These are phyloP conservation scores for Helicoverpa armigera DNA, from an alignment of 1,140 invertebrate genomes.

Conservation along the genomic window DNA sequence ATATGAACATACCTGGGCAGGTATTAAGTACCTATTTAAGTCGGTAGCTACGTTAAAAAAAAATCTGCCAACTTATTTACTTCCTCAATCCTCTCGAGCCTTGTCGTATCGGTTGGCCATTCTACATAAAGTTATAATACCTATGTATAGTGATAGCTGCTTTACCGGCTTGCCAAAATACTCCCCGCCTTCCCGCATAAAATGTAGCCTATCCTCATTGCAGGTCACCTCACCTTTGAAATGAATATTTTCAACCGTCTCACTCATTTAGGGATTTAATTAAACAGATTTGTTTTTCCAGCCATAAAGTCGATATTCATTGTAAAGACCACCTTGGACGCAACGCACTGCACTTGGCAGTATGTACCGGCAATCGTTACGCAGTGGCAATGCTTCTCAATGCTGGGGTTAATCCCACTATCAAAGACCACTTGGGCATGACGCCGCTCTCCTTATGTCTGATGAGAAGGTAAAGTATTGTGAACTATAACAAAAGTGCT, in stretches of 20 bases:
- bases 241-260: too few species aligned
- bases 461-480: constrained; percentile 73
- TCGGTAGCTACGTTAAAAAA: too few species aligned
- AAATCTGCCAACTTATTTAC: too few species aligned
- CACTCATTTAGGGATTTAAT: background rate
- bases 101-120: too few species aligned
- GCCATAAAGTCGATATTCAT: constrained; percentile 8
- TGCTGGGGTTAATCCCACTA: constrained; percentile 66
- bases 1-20: too few species aligned
- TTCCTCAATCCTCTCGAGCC: too few species aligned
- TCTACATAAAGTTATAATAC: too few species aligned
- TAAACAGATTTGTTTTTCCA: constrained; percentile 26
- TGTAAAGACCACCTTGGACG: constrained; percentile 70
- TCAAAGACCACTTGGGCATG: constrained; percentile 76
- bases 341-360: constrained; percentile 76
- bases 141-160: too few species aligned
- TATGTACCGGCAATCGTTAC: constrained; percentile 61
- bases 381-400: constrained; percentile 65
- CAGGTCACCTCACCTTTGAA: background rate
- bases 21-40: too few species aligned
- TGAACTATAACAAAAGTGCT: too few species aligned
- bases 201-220: background rate
- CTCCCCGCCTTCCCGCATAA: too few species aligned
- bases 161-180: too few species aligned
- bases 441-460: constrained; percentile 76